Percentiles rank a stretch among this genome's conserved stretches.
phyloP scores from a whole-genome alignment of 2,888 invertebrate genomes.

The Andrena hattorfiana region DNA sequence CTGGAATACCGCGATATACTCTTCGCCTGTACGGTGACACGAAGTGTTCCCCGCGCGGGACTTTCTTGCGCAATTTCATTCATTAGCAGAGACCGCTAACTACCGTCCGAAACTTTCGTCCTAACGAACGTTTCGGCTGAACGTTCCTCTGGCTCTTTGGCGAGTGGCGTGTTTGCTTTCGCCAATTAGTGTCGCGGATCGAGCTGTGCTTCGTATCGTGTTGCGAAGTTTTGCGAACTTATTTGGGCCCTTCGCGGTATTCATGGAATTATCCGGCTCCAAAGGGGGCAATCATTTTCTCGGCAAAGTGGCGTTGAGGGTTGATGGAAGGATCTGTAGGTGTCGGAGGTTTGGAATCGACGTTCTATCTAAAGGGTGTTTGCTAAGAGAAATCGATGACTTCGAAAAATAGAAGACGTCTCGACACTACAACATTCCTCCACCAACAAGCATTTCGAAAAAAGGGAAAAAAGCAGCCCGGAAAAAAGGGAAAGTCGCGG shows the following conservation, averaged over 20 bases:
- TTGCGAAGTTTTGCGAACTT: background rate
- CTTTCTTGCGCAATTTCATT: slow-evolving; percentile 50
- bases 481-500: too few species aligned
- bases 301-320: background rate
- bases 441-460: too few species aligned
- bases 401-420: too few species aligned
- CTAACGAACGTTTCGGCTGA: background rate
- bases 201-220: background rate
- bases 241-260: background rate
- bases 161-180: slow-evolving; percentile 2
- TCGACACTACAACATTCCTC: too few species aligned
- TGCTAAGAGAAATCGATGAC: background rate
- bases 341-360: too few species aligned
- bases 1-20: background rate
- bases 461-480: too few species aligned
- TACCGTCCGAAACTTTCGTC: slow-evolving; percentile 5
- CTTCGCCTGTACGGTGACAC: background rate
- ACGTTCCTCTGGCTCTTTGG: slow-evolving; percentile 2
- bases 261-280: background rate
- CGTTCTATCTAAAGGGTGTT: background rate
- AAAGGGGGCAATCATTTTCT: background rate
- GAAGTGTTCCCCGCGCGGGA: slow-evolving; percentile 1
- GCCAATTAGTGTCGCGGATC: background rate
- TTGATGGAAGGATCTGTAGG: too few species aligned
- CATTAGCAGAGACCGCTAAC: slow-evolving; percentile 51